Evolutionary conservation across 2,888 invertebrate genomes (phyloP).

Genomic region (Hofmannophila pseudospretella): DNA sequence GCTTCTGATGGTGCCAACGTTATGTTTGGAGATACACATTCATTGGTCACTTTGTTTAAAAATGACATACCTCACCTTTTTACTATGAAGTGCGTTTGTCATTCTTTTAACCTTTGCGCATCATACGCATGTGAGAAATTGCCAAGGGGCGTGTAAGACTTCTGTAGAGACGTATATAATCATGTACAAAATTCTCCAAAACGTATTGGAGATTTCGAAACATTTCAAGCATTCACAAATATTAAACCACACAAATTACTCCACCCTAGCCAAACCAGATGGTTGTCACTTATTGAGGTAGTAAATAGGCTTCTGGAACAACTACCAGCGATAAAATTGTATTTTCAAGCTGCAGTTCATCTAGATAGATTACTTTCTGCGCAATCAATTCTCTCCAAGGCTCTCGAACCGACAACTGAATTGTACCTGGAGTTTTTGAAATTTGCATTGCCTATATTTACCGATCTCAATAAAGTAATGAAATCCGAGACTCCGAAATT

Average conservation of each 20-base stretch:
- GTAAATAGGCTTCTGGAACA: conserved; percentile 1
- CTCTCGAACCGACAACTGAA: too few relatives aligned
- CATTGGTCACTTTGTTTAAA: conserved; percentile 24
- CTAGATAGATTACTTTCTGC: too few relatives aligned
- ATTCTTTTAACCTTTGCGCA: conserved; percentile 30
- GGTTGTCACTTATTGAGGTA: conserved; percentile 3
- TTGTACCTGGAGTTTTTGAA: too few relatives aligned
- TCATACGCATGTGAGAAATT: conserved; percentile 29
- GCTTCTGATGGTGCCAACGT: conserved; percentile 32
- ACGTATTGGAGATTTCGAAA: not conserved
- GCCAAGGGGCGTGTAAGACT: conserved; percentile 27
- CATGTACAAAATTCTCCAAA: conserved; percentile 23
- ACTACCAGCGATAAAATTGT: conserved; percentile 2
- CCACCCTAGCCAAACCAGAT: conserved; percentile 5
- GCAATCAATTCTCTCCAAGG: too few relatives aligned
- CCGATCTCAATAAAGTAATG: too few relatives aligned
- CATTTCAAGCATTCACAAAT: not conserved
- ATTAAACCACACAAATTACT: conserved; percentile 3
- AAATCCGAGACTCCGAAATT: too few relatives aligned
- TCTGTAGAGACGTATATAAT: conserved; percentile 27
- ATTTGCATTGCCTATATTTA: too few relatives aligned
- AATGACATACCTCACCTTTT: conserved; percentile 25
- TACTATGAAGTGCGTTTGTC: conserved; percentile 33
- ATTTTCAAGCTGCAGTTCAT: not conserved
- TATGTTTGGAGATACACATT: conserved; percentile 31